phyloP scores from a whole-genome alignment of 2,113 vertebrate species.

The Geothlypis trichas region DNA sequence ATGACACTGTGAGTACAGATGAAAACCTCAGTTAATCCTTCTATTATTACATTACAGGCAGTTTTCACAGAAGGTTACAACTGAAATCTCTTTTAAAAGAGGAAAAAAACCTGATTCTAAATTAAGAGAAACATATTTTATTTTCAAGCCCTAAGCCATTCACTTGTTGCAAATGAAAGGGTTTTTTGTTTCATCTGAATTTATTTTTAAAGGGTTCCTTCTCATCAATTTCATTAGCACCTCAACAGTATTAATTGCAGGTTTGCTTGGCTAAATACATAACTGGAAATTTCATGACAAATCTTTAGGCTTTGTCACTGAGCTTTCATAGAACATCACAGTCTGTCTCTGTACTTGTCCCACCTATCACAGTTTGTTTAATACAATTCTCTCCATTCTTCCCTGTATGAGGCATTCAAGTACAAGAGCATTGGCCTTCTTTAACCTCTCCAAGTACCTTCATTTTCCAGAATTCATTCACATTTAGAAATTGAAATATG shows the following conservation, averaged over 20 bases:
- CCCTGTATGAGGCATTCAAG: neutral
- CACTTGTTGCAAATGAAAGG: neutral
- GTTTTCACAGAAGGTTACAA: neutral
- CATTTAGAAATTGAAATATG: neutral
- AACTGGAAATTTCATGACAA: neutral
- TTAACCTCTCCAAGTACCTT: neutral
- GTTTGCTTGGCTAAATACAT: neutral
- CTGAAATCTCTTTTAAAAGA: neutral
- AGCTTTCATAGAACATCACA: neutral
- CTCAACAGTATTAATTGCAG: neutral
- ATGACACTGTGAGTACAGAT: neutral
- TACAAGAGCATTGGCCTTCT: neutral
- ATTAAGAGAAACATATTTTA: neutral
- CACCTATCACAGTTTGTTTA: neutral
- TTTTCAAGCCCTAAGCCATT: neutral
- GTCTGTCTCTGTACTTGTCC: neutral
- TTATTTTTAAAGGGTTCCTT: neutral
- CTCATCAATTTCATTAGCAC: neutral
- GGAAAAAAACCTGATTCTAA: neutral
- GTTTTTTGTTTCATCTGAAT: constrained; percentile 9
- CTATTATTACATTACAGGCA: neutral
- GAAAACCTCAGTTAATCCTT: neutral
- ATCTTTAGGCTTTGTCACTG: neutral
- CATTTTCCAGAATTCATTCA: neutral
- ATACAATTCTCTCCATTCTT: neutral